Base-by-base conservation (phyloP, 2,113 vertebrate species). In the Heterocephalus glaber region DNA sequence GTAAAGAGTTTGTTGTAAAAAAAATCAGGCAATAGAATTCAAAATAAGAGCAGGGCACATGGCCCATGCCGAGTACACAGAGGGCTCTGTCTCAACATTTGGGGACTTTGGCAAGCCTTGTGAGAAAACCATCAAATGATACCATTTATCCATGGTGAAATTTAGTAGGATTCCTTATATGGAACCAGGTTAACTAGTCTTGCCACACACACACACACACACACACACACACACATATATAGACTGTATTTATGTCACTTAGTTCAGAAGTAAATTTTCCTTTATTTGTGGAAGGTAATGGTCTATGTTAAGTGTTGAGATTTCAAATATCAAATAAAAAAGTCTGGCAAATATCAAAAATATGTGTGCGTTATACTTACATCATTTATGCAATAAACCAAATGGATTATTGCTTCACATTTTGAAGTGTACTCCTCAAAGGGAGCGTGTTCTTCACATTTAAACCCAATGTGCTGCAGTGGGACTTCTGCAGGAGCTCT, bases 391-490 rank as follows among this genome's bases (percentile, higher is more conserved):
- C 20, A n/a, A n/a, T 17, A 24, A 81, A 89, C 33, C 2, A 6
- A 38, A 20, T 0, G 47, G 19, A 81, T 16, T 11, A 3, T 49
- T 11, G 12, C n/a, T 33, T 33, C 56, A 35, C 38, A 17, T 33
- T 38, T 41, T 81, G 38, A 61, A 60, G 33, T 38, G 5, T 56
- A 20, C 4, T 26, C 44, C 77, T 14, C 61, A 38, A 41, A 54
- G 19, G 35, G 19, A 0, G 0, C 8, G 28, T 0, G 0, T 26
- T 79, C 33, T 58, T 86, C 1, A 0, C 41, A 35, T n/a, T 38
- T 52, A 10, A 92, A 47, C 54, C 16, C 20, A 38, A 13, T 3
- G 11, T 7, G 13, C n/a, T 52, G 7, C 49, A 9, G 0, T 8
- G 56, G 12, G 87, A 3, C 33, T 12, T 72, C 52, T 19, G 7